Conservation (phyloP, 2,888 invertebrate species). For the Nebria salina region DNA sequence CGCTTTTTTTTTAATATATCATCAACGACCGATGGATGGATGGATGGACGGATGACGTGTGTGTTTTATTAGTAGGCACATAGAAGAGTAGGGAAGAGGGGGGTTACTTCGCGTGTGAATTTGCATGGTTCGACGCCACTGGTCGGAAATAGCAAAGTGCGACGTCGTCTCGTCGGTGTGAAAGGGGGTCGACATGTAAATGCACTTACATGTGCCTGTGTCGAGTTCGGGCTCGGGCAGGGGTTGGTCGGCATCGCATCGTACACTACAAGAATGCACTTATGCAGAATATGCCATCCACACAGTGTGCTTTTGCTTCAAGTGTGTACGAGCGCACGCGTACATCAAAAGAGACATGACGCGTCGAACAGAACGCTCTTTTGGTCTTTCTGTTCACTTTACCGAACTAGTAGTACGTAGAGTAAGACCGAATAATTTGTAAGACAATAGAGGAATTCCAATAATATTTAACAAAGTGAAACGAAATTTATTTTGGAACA, state of each 20-base stretch:
- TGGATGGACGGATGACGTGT: background rate
- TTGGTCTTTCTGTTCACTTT: slow-evolving; percentile 16
- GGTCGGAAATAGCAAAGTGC: slow-evolving; percentile 17
- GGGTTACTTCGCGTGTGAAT: background rate
- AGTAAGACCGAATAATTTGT: too few relatives aligned
- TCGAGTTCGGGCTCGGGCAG: slow-evolving; percentile 50
- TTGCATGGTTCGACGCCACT: slow-evolving; percentile 22
- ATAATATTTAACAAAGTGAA: too few relatives aligned
- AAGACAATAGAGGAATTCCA: too few relatives aligned
- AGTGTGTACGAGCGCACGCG: slow-evolving; percentile 8
- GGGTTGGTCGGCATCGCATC: slow-evolving; percentile 55
- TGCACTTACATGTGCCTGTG: slow-evolving; percentile 60
- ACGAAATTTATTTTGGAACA: too few relatives aligned
- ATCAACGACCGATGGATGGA: background rate
- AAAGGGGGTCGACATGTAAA: slow-evolving; percentile 60
- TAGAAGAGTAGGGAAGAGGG: background rate
- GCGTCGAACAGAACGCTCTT: background rate
- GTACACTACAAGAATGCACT: slow-evolving; percentile 60
- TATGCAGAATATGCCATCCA: slow-evolving; percentile 53
- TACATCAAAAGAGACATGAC: slow-evolving; percentile 3
- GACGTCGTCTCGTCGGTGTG: slow-evolving; percentile 30
- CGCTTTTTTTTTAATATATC: background rate
- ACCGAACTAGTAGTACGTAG: background rate
- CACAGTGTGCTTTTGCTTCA: slow-evolving; percentile 2
- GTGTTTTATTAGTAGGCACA: background rate